phyloP scores from a whole-genome alignment of 1,140 invertebrate genomes.

The Neelides sp. region DNA sequence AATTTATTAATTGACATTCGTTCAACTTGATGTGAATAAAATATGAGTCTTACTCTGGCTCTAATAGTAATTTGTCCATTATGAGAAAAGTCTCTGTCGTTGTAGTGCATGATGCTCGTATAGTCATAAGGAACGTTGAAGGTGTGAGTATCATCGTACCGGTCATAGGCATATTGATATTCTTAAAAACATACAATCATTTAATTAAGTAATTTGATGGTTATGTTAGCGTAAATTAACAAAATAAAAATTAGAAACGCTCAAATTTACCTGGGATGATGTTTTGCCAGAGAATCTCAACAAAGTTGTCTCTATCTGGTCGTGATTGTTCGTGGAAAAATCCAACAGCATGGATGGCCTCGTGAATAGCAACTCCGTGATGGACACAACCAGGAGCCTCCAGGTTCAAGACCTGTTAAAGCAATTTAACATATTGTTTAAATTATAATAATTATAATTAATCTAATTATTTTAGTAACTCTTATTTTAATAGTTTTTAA shows the following conservation, averaged over 20 bases:
- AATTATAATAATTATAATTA: too few relatives aligned
- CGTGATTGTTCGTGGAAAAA: constrained; percentile 45
- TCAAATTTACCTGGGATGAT: constrained; percentile 37
- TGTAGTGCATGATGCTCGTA: constrained; percentile 19
- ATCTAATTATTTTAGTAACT: too few relatives aligned
- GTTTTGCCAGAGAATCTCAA: constrained; percentile 42
- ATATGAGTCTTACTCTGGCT: constrained; percentile 4
- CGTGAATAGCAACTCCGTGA: constrained; percentile 9
- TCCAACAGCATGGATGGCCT: constrained; percentile 35
- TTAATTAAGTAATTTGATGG: not conserved
- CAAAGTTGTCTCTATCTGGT: constrained; percentile 41
- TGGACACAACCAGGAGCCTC: constrained; percentile 10
- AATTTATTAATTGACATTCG: not conserved
- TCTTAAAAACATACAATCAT: not conserved
- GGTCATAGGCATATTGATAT: not conserved
- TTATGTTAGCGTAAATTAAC: too few relatives aligned
- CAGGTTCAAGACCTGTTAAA: constrained; percentile 6
- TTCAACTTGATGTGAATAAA: not conserved
- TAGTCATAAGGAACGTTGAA: constrained; percentile 15
- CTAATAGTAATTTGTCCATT: constrained; percentile 9
- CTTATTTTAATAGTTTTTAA: not conserved
- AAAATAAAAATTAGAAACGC: not conserved
- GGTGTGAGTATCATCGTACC: not conserved
- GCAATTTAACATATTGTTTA: not conserved
- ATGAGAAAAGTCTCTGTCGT: not conserved